Evolutionary conservation across 2,888 invertebrate genomes (phyloP).

Genomic region (Chalcis sispes): DNA sequence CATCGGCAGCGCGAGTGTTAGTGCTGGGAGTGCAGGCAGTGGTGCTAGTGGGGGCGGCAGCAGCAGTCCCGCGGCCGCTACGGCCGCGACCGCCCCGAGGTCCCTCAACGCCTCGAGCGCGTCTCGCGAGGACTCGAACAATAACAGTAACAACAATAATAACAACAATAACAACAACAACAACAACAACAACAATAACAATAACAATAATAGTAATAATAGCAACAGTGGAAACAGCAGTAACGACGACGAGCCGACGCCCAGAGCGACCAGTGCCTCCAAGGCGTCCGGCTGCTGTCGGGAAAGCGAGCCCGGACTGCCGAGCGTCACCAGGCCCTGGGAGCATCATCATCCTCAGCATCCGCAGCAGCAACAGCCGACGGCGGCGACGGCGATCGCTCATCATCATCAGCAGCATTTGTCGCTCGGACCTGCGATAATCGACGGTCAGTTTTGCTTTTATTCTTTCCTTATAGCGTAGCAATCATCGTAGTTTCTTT

Average conservation of each 20-base stretch:
- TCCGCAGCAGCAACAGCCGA: constrained; percentile 24
- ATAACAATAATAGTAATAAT: constrained; percentile 10
- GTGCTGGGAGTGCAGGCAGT: constrained; percentile 20
- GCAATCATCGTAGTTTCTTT: no score
- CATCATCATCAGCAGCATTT: constrained; percentile 17
- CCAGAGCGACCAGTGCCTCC: background rate
- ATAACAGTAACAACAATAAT: constrained; percentile 15
- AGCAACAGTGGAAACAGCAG: constrained; percentile 24
- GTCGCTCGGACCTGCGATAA: constrained; percentile 27
- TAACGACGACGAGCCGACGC: constrained; percentile 21
- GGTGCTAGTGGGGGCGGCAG: constrained; percentile 20
- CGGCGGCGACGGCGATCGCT: constrained; percentile 9
- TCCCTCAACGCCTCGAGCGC: no score
- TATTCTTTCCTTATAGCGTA: no score
- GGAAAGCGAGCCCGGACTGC: background rate
- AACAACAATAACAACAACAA: constrained; percentile 15
- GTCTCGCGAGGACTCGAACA: background rate
- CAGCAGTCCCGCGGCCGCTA: constrained; percentile 46
- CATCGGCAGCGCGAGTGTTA: constrained; percentile 31
- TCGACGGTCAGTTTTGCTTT: constrained; percentile 46
- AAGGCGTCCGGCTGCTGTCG: background rate
- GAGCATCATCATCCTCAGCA: constrained; percentile 45
- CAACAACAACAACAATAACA: constrained; percentile 19
- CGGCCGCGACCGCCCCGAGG: constrained; percentile 47
- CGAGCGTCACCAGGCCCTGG: constrained; percentile 53